Percentiles rank a stretch among this genome's conserved stretches.
These are phyloP conservation scores for Coracopsis vasa DNA, from an alignment of 2,113 vertebrate species.

Conservation along the genomic window DNA sequence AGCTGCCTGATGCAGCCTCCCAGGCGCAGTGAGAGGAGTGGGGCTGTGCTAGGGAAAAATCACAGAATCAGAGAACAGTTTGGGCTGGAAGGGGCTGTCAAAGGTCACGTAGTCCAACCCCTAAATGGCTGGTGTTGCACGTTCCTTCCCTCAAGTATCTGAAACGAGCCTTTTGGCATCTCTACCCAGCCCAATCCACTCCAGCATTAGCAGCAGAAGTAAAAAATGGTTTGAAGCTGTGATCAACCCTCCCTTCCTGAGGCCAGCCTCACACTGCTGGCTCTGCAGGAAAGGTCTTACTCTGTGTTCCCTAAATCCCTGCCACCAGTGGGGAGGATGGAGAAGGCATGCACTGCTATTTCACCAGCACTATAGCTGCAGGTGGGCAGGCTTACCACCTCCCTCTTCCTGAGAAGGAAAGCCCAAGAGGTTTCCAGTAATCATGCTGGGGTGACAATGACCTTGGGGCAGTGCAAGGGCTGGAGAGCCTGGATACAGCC, in stretches of 20 bases:
- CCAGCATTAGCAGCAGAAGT: neutral
- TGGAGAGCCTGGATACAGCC: neutral
- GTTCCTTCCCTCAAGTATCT: neutral
- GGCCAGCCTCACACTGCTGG: neutral
- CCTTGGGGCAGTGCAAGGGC: neutral
- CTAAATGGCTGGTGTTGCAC: neutral
- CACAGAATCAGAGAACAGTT: neutral
- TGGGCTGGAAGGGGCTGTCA: neutral
- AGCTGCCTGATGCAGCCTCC: neutral
- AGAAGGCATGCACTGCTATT: neutral
- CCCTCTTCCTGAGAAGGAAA: neutral
- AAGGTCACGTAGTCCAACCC: neutral
- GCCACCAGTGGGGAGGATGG: neutral
- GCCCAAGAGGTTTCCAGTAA: neutral
- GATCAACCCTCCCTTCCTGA: neutral
- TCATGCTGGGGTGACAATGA: neutral
- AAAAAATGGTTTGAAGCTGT: neutral
- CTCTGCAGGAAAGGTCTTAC: neutral
- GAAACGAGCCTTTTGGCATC: neutral
- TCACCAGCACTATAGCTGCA: neutral
- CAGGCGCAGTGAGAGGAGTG: accelerated
- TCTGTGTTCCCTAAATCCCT: neutral
- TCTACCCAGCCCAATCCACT: neutral
- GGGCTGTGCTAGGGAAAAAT: neutral
- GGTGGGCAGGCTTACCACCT: neutral